Evolutionary conservation across 2,888 invertebrate species (phyloP), one percentile per base, ranked within the genome.

Genomic region (Nomada lathburiana): DNA sequence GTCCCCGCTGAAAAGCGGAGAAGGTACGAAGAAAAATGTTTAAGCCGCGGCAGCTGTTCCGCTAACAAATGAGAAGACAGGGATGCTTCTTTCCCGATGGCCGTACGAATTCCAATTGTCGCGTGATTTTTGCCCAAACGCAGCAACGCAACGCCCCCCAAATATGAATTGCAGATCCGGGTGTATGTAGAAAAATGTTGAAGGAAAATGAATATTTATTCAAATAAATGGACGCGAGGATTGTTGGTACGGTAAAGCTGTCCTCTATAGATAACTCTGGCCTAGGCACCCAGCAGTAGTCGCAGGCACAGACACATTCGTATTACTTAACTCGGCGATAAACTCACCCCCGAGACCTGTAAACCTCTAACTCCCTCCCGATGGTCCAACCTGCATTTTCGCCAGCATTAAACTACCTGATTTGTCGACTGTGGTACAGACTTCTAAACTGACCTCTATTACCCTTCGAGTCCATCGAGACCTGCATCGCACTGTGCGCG

Each of bases 301-400:
- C 88, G 87, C 83, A 77, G 83, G 85, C 87, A 92, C 90, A 91
- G 91, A 92, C 92, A 90, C 94, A 94, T 95, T 94, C 94, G 94
- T 95, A 94, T 94, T 95, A 94, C 94, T 94, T 94, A 94, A 94
- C 93, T 92, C 92, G 92, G 93, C 94, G 94, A 94, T 95, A 94
- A 94, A 94, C 94, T 92, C 92, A 88, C 91, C 89, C 91, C 87
- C 84, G 89, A 89, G 90, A 89, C 89, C 88, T 90, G 91, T 88
- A 89, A 91, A 89, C 90, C 89, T 89, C 87, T 88, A 90, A 90
- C 90, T 89, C 85, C 87, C 87, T 87, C 83, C 69, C 80, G 71
- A 82, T 84, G 83, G 88, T 75, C 83, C 85, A 89, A 86, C 84
- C 89, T 88, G 90, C 88, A 90, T 90, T 91, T 89, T 89, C 90